Evolutionary conservation across 2,797 vertebrate species (phyloP), one percentile per base, ranked within the genome.

Genomic region (Podarcis siculus): DNA sequence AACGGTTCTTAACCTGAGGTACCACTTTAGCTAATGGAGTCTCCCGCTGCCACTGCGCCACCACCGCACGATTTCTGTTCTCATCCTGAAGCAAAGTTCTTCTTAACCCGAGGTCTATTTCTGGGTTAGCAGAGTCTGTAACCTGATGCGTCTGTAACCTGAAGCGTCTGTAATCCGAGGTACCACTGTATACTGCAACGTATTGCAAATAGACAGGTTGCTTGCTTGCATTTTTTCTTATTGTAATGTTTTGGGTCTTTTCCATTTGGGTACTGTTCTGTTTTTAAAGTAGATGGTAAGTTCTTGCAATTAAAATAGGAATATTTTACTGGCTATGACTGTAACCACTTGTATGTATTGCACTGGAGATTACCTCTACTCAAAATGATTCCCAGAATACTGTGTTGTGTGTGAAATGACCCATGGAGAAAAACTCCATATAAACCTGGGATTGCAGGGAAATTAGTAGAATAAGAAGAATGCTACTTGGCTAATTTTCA

Each of bases 311-410:
- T 35, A 73, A 89, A 0, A 64, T 77, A 87, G n/a, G 30, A 75
- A 91, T 87, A 79, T 2, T 79, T 35, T 64, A 66, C 21, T 61
- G 10, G 72, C 35, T 42, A 42, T 4, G 49, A 64, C 67, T 37
- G 5, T 49, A 81, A 55, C 67, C 80, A 81, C 30, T 87, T 90
- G 58, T 87, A 86, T 87, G 67, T 75, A 32, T 37, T 67, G 23
- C 72, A 72, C n/a, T 78, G 87, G 85, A 90, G 86, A 85, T 88
- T 90, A 39, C 8, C 76, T 91, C 78, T 86, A 76, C 90, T 88
- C 80, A 64, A 88, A 61, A 75, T 85, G 45, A 35, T 93, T 30
- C 35, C 58, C 10, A 30, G 78, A 67, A 23, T 32, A 81, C 58
- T 71, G 64, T 4, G 1, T 32, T 39, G 73, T 7, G 9, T 82